These are phyloP conservation scores for Irena cyanogastra DNA, from an alignment of 2,113 vertebrate species.

Conservation along the genomic window DNA sequence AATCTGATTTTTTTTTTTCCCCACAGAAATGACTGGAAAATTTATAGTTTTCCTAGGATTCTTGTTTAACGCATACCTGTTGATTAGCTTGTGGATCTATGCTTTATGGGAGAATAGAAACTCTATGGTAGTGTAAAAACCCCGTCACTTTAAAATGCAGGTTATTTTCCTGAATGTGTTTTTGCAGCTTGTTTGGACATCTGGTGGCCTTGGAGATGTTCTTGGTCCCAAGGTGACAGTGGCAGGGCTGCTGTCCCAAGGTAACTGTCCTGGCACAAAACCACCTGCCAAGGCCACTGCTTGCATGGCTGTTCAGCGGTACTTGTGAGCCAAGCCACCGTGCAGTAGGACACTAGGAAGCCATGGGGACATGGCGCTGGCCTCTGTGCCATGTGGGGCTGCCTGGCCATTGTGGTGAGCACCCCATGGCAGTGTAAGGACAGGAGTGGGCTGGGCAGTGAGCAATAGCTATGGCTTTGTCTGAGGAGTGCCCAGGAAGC, in stretches of 20 bases:
- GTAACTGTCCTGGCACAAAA: not conserved
- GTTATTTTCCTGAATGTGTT: not conserved
- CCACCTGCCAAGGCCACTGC: not conserved
- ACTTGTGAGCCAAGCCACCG: not conserved
- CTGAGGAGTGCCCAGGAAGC: not conserved
- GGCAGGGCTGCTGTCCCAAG: not conserved
- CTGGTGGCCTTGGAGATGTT: not conserved
- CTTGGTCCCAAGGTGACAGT: not conserved
- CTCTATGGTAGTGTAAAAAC: not conserved
- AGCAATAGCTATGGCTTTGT: rapidly evolving
- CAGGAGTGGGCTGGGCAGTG: not conserved
- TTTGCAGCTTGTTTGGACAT: not conserved
- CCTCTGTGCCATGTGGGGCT: not conserved
- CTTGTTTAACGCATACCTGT: not conserved
- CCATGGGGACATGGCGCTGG: rapidly evolving
- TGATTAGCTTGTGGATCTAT: not conserved
- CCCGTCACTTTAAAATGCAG: not conserved
- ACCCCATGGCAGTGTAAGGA: rapidly evolving
- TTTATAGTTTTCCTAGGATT: not conserved
- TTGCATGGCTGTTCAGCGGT: rapidly evolving
- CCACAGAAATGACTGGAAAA: not conserved
- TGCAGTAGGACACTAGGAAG: not conserved
- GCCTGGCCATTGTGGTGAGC: not conserved
- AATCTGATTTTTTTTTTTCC: not conserved
- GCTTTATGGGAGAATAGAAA: not conserved